Conservation (phyloP, 2,888 invertebrate genomes). For the Celastrina argiolus region DNA sequence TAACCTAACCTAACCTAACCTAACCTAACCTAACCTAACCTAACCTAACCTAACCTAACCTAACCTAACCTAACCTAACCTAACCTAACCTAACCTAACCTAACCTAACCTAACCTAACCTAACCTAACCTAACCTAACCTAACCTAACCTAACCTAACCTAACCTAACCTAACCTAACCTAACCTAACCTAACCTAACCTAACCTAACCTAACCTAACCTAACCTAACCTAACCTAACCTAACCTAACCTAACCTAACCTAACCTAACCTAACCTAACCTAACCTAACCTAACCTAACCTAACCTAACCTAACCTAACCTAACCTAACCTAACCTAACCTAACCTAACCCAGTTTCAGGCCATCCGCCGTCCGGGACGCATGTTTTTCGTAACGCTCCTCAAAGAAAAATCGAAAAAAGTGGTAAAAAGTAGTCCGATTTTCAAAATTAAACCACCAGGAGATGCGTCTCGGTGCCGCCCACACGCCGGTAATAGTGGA, state of each 20-base stretch:
- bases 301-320: background rate
- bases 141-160: too few relatives aligned
- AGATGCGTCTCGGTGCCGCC: too few relatives aligned
- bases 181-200: slow-evolving; percentile 25
- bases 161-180: background rate
- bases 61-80: slow-evolving; percentile 27
- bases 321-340: slow-evolving; percentile 24
- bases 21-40: slow-evolving; percentile 26
- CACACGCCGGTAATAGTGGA: too few relatives aligned
- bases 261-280: slow-evolving; percentile 17
- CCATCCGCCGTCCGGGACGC: too few relatives aligned
- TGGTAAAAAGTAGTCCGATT: too few relatives aligned
- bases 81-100: slow-evolving; percentile 28
- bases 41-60: slow-evolving; percentile 28
- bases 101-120: slow-evolving; percentile 2
- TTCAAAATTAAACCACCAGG: too few relatives aligned
- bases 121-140: slow-evolving; percentile 26
- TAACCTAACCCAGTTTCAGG: too few relatives aligned
- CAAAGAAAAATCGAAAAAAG: too few relatives aligned
- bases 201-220: slow-evolving; percentile 26
- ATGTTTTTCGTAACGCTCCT: too few relatives aligned
- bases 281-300: slow-evolving; percentile 10
- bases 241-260: slow-evolving; percentile 21
- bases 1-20: slow-evolving; percentile 21
- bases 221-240: slow-evolving; percentile 22